A percentile compares a stretch with the other conserved stretches of the same genome.
phyloP scores from a whole-genome alignment of 2,888 invertebrate species.

The Watsonalla cultraria region DNA sequence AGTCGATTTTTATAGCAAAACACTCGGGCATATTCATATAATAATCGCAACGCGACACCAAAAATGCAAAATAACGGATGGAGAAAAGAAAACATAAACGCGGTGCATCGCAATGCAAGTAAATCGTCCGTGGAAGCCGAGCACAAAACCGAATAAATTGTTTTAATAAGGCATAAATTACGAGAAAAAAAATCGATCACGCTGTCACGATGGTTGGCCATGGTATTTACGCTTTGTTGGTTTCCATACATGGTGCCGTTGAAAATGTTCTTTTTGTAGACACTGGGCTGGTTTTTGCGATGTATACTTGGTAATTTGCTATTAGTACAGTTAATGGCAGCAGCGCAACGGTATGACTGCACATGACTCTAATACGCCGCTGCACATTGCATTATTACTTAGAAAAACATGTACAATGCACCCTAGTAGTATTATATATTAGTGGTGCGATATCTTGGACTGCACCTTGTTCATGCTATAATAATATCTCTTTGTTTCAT shows the following conservation, averaged over 20 bases:
- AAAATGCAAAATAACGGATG: conserved; percentile 58
- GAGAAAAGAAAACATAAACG: conserved; percentile 56
- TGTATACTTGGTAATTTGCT: conserved; percentile 36
- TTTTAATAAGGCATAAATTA: conserved; percentile 72
- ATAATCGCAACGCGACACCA: conserved; percentile 20
- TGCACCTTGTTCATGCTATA: too few relatives aligned
- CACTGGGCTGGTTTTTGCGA: conserved; percentile 33
- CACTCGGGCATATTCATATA: conserved; percentile 11
- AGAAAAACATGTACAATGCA: background rate
- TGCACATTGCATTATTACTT: background rate
- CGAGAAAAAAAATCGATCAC: conserved; percentile 58
- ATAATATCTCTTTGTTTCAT: too few relatives aligned
- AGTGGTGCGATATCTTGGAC: too few relatives aligned
- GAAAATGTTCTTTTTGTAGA: conserved; percentile 58
- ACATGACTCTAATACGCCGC: background rate
- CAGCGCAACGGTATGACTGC: conserved; percentile 32
- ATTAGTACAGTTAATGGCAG: conserved; percentile 40
- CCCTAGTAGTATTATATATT: background rate
- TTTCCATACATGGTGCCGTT: conserved; percentile 55
- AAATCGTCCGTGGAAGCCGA: conserved; percentile 64
- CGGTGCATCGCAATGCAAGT: conserved; percentile 47
- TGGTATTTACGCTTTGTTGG: conserved; percentile 75
- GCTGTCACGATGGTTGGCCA: conserved; percentile 71
- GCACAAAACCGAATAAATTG: conserved; percentile 68
- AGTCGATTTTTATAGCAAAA: conserved; percentile 4